Evolutionary conservation across 2,797 vertebrate species (phyloP).

Genomic region (Botia almorhae): DNA sequence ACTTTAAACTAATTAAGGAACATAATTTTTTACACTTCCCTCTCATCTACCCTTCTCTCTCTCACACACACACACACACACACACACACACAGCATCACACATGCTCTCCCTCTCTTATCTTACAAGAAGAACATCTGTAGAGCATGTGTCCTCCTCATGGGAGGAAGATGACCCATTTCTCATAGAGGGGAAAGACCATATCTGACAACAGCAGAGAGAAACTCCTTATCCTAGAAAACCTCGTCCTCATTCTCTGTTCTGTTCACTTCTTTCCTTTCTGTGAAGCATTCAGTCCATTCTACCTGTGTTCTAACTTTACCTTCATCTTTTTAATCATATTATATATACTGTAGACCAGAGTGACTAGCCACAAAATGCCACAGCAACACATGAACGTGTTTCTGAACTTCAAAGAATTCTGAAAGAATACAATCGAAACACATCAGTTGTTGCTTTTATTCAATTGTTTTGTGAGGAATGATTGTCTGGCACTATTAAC

Average conservation of each 20-base stretch:
- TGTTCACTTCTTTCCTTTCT: slow-evolving; percentile 3
- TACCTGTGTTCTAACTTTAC: slow-evolving; percentile 11
- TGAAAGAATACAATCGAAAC: slow-evolving; percentile 4
- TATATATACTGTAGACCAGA: slow-evolving; percentile 18
- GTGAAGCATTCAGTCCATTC: not conserved
- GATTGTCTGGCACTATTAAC: not conserved
- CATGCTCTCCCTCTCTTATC: not conserved
- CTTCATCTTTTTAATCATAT: slow-evolving; percentile 8
- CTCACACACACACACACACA: not conserved
- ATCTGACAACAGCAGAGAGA: slow-evolving; percentile 39
- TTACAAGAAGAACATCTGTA: slow-evolving; percentile 30
- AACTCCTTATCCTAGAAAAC: slow-evolving; percentile 50
- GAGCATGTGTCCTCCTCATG: slow-evolving; percentile 38
- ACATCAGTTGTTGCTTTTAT: slow-evolving; percentile 14
- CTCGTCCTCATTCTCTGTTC: slow-evolving; percentile 29
- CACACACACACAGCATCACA: not conserved
- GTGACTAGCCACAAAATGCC: slow-evolving; percentile 1
- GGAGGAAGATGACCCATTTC: slow-evolving; percentile 55
- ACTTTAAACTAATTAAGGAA: no score
- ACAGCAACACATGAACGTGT: not conserved
- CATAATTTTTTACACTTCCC: no score
- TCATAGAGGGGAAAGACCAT: slow-evolving; percentile 51
- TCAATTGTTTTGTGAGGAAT: slow-evolving; percentile 7
- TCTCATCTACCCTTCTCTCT: not conserved
- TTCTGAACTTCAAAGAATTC: not conserved